Evolutionary conservation across 2,888 invertebrate species (phyloP).

Genomic region (Catotricha subobsoleta): DNA sequence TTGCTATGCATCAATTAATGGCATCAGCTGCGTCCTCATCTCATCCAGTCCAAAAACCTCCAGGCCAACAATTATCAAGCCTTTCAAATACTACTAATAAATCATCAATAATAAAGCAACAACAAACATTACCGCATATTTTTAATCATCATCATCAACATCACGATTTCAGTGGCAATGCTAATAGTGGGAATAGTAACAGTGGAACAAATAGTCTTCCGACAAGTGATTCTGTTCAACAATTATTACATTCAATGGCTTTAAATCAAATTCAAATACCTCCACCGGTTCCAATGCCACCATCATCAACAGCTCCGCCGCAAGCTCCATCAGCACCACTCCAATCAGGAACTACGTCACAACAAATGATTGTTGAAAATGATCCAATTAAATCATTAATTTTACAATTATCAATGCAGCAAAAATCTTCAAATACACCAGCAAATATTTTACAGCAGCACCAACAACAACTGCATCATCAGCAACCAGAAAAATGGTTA

Average conservation of each 20-base stretch:
- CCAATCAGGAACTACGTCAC: neutral
- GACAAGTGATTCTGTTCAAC: slow-evolving; percentile 1
- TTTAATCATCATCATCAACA: slow-evolving; percentile 4
- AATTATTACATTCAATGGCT: slow-evolving; percentile 1
- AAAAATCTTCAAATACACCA: slow-evolving; percentile 5
- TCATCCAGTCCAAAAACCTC: too few species aligned
- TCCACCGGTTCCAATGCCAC: neutral
- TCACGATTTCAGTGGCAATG: neutral
- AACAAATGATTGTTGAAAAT: slow-evolving; percentile 23
- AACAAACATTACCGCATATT: slow-evolving; percentile 1
- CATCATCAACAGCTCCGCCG: slow-evolving; percentile 3
- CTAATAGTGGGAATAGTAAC: neutral
- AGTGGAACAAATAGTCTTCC: neutral
- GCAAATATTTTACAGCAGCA: slow-evolving; percentile 2
- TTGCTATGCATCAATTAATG: neutral
- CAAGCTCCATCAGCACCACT: slow-evolving; percentile 1
- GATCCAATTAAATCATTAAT: slow-evolving; percentile 34
- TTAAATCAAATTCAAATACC: neutral
- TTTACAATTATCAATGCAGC: slow-evolving; percentile 29
- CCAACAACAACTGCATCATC: neutral
- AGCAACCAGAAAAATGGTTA: neutral
- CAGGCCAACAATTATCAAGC: neutral
- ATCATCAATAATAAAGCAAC: slow-evolving; percentile 1
- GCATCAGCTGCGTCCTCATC: neutral
- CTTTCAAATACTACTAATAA: neutral